These are phyloP conservation scores for Myiozetetes cayanensis DNA, from an alignment of 2,113 vertebrate species.

Conservation along the genomic window DNA sequence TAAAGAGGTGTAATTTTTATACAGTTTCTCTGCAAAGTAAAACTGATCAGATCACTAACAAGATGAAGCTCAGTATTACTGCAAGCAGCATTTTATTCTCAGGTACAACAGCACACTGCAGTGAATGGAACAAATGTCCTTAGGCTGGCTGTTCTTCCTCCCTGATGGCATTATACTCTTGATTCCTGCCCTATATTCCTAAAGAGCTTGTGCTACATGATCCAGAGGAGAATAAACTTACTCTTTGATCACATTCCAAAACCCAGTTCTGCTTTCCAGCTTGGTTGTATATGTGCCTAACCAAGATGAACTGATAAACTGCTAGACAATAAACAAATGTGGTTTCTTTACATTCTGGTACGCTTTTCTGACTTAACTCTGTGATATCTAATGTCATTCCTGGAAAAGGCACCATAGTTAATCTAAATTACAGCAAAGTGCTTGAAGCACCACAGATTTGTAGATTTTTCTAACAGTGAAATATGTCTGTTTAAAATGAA, in stretches of 20 bases:
- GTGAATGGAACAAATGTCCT: not conserved
- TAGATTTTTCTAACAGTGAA: constrained; percentile 27
- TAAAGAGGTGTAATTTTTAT: not conserved
- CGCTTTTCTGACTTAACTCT: not conserved
- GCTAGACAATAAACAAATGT: not conserved
- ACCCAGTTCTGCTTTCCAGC: not conserved
- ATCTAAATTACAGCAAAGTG: not conserved
- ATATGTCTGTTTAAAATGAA: constrained; percentile 39
- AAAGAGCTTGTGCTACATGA: not conserved
- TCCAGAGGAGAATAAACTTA: not conserved
- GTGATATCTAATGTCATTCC: not conserved
- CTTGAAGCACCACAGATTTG: not conserved
- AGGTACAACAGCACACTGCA: not conserved
- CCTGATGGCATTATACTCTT: not conserved
- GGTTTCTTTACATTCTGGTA: not conserved
- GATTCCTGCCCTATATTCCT: not conserved
- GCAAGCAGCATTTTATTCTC: not conserved
- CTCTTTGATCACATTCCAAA: not conserved
- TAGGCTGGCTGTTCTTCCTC: not conserved
- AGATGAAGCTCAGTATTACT: not conserved
- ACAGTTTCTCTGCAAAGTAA: not conserved
- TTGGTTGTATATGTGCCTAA: not conserved
- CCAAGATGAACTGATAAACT: not conserved
- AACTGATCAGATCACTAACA: not conserved
- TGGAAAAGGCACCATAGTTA: not conserved